Evolutionary conservation across 2,113 vertebrate species (phyloP).

Genomic region (Coryphaenoides rupestris): DNA sequence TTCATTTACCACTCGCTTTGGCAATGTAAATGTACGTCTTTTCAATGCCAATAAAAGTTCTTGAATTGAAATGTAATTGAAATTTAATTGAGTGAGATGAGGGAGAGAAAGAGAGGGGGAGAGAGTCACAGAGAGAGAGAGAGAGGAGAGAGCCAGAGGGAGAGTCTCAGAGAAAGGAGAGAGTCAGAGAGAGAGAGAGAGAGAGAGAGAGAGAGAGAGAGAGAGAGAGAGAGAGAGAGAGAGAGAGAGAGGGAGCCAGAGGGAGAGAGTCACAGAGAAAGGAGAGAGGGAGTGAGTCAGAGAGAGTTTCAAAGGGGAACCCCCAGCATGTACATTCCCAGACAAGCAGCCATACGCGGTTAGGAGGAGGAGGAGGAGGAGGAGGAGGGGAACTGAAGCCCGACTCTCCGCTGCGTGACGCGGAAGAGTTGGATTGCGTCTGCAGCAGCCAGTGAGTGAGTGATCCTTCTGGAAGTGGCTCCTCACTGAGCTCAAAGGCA

Average conservation of each 20-base stretch:
- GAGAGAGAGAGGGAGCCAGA: constrained; percentile 16
- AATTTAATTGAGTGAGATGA: too few species aligned
- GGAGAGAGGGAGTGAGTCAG: constrained; percentile 24
- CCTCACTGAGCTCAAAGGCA: constrained; percentile 35
- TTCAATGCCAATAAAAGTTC: too few species aligned
- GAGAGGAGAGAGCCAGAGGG: too few species aligned
- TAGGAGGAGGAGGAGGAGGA: too few species aligned
- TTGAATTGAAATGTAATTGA: too few species aligned
- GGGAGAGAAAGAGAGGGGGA: too few species aligned
- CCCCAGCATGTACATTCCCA: constrained; percentile 62
- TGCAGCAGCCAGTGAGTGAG: constrained; percentile 49
- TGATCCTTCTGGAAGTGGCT: constrained; percentile 68
- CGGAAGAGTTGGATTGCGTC: constrained; percentile 62
- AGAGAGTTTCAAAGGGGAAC: constrained; percentile 55
- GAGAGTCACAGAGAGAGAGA: too few species aligned
- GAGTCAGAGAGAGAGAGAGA: too few species aligned
- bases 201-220: too few species aligned
- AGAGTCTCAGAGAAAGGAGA: background rate
- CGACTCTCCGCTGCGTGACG: constrained; percentile 55
- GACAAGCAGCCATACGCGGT: constrained; percentile 71
- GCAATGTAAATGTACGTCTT: too few species aligned
- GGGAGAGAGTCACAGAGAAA: constrained; percentile 6
- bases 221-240: too few species aligned
- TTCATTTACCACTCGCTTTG: too few species aligned
- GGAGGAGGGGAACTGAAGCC: constrained; percentile 71